Evolutionary conservation across 1,140 invertebrate genomes (phyloP).

Genomic region (Zaprionus africanus): DNA sequence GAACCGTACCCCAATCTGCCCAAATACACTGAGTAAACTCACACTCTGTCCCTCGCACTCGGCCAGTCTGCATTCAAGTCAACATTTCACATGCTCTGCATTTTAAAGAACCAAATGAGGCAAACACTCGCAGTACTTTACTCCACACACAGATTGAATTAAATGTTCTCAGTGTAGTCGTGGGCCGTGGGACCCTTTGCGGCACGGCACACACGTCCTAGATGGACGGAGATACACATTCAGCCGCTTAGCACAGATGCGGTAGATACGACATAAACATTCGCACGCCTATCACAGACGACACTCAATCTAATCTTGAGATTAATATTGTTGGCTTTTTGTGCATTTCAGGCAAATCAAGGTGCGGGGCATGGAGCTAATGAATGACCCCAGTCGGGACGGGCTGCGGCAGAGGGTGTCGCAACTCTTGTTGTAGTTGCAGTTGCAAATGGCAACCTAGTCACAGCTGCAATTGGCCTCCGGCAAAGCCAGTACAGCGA

Average conservation of each 20-base stretch:
- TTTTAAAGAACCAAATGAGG: neutral
- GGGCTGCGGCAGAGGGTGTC: neutral
- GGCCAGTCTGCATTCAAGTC: neutral
- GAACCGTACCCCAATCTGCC: no score
- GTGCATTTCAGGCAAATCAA: slow-evolving; percentile 62
- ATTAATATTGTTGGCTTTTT: slow-evolving; percentile 77
- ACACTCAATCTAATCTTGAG: slow-evolving; percentile 75
- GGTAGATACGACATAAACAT: slow-evolving; percentile 37
- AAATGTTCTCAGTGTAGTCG: neutral
- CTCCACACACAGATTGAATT: neutral
- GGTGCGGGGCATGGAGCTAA: slow-evolving; percentile 13
- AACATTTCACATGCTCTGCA: slow-evolving; percentile 1
- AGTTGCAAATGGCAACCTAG: neutral
- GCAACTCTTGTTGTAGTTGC: neutral
- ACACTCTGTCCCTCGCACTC: neutral
- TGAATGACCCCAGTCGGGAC: neutral
- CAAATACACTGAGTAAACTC: no score
- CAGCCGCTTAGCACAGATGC: neutral
- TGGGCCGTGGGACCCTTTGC: neutral
- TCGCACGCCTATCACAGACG: slow-evolving; percentile 58
- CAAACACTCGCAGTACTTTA: neutral
- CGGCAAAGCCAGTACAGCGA: slow-evolving; percentile 32
- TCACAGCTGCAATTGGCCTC: slow-evolving; percentile 48
- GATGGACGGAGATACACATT: neutral
- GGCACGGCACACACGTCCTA: slow-evolving; percentile 29